Base-by-base conservation (phyloP, 2,888 invertebrate species). In the Drymonia ruficornis region DNA sequence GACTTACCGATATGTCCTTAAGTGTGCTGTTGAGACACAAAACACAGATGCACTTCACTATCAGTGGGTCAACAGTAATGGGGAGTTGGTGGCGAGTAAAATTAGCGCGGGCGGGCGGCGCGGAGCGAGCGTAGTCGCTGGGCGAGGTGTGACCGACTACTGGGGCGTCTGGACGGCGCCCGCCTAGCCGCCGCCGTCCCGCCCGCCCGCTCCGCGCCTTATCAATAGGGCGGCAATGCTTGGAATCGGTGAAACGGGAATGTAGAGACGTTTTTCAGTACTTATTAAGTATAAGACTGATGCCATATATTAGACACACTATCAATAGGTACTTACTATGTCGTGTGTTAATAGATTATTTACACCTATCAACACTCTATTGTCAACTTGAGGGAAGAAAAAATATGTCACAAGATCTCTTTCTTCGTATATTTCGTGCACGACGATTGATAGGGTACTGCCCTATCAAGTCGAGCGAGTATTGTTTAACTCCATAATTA, bases 161-260 rank as follows among this genome's bases (percentile, higher is more conserved):
- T 90, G 78, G 87, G 86, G 83, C 87, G 88, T 76, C 89, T 80
- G 76, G 78, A 66, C 83, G 89, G 89, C 90, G 88, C 89, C 83
- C 83, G 82, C 82, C 83, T 64, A 67, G 63, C 80, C 77, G 83
- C 88, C 82, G 81, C 80, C 84, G 82, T 78, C 84, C 89, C 83
- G 45, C 45, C 45, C 45, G 45, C 45, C 45, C 23, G 12, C 87
- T 85, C 86, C 86, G 70, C 89, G 80, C 81, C 86, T 88, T 88
- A 89, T 34, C 47, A 31, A 31, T 47, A 47, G 47, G 47, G 47
- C 34, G 31, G 47, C 47, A 16, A 47, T 34, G 18, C n/a, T 31
- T 42, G 16, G 36, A 5, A 3, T 1, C 19, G 8, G 29, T 15
- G 28, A 15, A 29, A 11, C 23, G 23, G 44, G 23, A 23, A 44